Percentiles rank a stretch among this genome's conserved stretches.
Evolutionary conservation across 37 sponge, comb jelly and placozoan species (phyloP).

Genomic region (Hexactinellida sp.): DNA sequence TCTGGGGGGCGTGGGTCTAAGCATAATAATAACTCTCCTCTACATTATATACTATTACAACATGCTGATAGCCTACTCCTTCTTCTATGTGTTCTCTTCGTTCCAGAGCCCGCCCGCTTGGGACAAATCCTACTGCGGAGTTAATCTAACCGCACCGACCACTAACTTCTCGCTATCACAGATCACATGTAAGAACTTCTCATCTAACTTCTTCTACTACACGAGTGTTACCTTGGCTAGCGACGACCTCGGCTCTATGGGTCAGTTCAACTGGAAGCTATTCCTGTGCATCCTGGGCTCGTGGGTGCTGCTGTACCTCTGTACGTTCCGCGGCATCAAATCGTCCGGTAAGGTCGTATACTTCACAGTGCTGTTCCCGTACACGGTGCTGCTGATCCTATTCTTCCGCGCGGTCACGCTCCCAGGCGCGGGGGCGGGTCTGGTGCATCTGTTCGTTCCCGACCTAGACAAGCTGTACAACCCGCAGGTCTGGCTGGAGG

Average conservation of each 20-base stretch:
- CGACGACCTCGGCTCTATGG: slow-evolving; percentile 30
- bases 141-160: background rate
- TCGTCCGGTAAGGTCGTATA: slow-evolving; percentile 76
- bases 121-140: slow-evolving; percentile 16
- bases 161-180: background rate
- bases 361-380: slow-evolving; percentile 83
- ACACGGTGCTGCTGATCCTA: slow-evolving; percentile 62
- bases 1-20: slow-evolving; percentile 73
- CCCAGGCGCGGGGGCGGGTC: slow-evolving; percentile 75
- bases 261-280: slow-evolving; percentile 75
- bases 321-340: slow-evolving; percentile 79
- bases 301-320: slow-evolving; percentile 77
- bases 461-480: slow-evolving; percentile 28
- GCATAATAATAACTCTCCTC: slow-evolving; percentile 33
- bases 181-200: background rate
- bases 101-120: slow-evolving; percentile 76
- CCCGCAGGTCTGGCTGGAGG: slow-evolving; percentile 86
- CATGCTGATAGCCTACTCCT: slow-evolving; percentile 76
- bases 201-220: slow-evolving; percentile 78
- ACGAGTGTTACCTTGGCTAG: slow-evolving; percentile 54
- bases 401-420: slow-evolving; percentile 95
- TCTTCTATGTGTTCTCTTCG: slow-evolving; percentile 76
- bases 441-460: slow-evolving; percentile 59
- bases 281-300: slow-evolving; percentile 51
- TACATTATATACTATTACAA: slow-evolving; percentile 77